Evolutionary conservation across 2,888 invertebrate species (phyloP), one percentile per base, ranked within the genome.

Genomic region (Callimorpha dominula): DNA sequence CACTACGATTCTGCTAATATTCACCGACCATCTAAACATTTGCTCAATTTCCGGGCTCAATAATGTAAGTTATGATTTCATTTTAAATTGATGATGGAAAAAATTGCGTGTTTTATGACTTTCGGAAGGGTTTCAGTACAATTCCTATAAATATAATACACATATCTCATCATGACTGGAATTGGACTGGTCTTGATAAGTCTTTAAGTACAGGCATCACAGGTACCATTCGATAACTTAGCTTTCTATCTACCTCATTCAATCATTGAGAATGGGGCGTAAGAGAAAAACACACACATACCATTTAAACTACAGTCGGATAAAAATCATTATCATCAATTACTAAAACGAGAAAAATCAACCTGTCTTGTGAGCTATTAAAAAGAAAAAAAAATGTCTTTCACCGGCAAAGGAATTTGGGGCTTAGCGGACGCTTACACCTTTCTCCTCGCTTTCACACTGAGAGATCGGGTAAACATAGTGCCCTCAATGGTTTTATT

Each of bases 401-500:
- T 93, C 91, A 88, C 91, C 88, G 77, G 73, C 87, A 79, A 77
- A 79, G 93, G 94, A 93, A 95, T 94, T 95, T 87, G 93, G 94
- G 87, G 86, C 87, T 87, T 84, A 78, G 76, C 81, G 86, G 86
- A 86, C 85, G 87, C 83, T 81, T 86, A 84, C 84, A 87, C 92
- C 93, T 95, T 95, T 95, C 95, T 91, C 94, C 83, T 85, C 67
- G 91, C 95, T 95, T 95, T 95, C 94, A 89, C 92, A 78, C 83
- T 80, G 87, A 82, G 87, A 90, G 89, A 82, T 80, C 83, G 75
- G 66, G 90, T 91, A 91, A 92, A 90, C 91, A 90, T 87, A 85
- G 87, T 91, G 92, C 87, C 91, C 91, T 87, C 89, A 81, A 89
- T 90, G 87, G 81, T 81, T 76, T 60, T 70, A 74, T 70, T 64